phyloP scores from a whole-genome alignment of 2,888 invertebrate species.

The Ophion obscuratus region DNA sequence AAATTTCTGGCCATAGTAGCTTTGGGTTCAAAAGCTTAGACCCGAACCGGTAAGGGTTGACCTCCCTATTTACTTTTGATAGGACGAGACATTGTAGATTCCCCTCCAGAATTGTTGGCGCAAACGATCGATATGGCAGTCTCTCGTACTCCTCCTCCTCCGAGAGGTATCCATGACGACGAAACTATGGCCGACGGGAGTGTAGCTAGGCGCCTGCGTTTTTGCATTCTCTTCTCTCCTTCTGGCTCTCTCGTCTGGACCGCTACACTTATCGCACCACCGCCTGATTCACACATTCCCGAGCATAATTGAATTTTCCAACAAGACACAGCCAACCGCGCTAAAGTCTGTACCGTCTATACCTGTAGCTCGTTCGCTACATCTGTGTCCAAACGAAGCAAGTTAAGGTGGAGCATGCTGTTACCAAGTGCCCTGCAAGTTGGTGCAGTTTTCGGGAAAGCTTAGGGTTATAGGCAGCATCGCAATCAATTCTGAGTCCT shows the following conservation, averaged over 20 bases:
- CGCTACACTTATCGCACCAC: constrained; percentile 6
- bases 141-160: constrained; percentile 76
- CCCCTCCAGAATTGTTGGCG: constrained; percentile 51
- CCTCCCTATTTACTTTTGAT: neutral
- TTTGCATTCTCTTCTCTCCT: constrained; percentile 36
- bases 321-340: constrained; percentile 16
- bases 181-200: constrained; percentile 78
- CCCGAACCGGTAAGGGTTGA: neutral
- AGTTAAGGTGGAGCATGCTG: too few relatives aligned
- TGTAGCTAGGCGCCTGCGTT: constrained; percentile 76
- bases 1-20: too few relatives aligned
- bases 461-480: too few relatives aligned
- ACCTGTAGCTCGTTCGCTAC: too few relatives aligned
- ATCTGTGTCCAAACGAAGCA: too few relatives aligned
- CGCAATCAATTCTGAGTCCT: too few relatives aligned
- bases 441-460: too few relatives aligned
- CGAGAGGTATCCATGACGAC: constrained; percentile 80
- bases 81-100: constrained; percentile 25
- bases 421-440: too few relatives aligned
- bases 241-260: neutral
- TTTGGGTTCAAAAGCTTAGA: too few relatives aligned
- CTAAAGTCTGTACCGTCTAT: constrained; percentile 14
- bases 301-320: constrained; percentile 40
- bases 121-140: constrained; percentile 76
- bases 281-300: constrained; percentile 25